These are phyloP conservation scores for Tachyglossus aculeatus DNA, from an alignment of 2,797 vertebrate genomes.

Conservation along the genomic window DNA sequence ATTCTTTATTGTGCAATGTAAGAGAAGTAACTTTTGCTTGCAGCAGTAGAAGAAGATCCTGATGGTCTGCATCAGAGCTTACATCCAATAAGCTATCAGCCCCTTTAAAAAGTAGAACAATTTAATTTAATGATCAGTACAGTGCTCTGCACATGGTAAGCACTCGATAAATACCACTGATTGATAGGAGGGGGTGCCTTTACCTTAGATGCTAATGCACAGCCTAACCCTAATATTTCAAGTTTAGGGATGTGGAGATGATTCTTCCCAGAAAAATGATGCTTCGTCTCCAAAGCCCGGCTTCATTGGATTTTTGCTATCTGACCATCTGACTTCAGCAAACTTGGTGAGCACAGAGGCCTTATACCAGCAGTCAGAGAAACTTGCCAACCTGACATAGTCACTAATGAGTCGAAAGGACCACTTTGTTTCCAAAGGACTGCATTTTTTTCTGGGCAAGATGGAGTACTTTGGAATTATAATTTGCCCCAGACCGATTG, in stretches of 20 bases:
- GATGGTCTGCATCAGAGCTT: conserved; percentile 79
- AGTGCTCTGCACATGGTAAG: not conserved
- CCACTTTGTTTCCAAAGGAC: not conserved
- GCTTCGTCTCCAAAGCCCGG: not conserved
- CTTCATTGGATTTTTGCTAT: not conserved
- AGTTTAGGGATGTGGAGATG: not conserved
- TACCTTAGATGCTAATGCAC: not conserved
- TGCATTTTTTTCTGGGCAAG: not conserved
- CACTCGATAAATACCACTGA: not conserved
- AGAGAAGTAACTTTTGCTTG: conserved; percentile 90
- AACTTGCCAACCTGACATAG: not conserved
- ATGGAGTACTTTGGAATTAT: not conserved
- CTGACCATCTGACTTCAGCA: not conserved
- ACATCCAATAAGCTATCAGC: conserved; percentile 74
- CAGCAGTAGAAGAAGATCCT: conserved; percentile 82
- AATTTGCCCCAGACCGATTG: not conserved
- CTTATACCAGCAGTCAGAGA: not conserved
- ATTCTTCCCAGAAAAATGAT: not conserved
- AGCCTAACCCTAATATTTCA: not conserved
- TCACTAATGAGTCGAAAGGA: not conserved
- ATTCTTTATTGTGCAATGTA: conserved; percentile 90
- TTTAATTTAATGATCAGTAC: not conserved
- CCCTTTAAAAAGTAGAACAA: conserved; percentile 55
- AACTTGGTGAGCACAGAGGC: not conserved
- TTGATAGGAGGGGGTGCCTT: too few relatives aligned